Evolutionary conservation across 2,888 invertebrate species (phyloP).

Genomic region (Cephus runcator): DNA sequence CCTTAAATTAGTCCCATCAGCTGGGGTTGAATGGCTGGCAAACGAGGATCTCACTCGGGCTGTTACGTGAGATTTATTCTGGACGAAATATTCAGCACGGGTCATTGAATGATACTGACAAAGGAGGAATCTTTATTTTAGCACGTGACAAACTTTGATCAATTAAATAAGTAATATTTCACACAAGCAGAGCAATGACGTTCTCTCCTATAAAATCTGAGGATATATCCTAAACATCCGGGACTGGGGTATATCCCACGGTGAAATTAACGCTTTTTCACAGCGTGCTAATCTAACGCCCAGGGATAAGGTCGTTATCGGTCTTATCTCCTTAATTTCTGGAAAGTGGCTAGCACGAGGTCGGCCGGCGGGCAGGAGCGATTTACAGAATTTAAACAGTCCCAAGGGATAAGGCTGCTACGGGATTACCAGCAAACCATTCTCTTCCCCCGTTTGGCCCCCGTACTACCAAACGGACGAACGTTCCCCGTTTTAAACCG

Average conservation of each 20-base stretch:
- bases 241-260: not conserved
- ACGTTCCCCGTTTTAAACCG: not conserved
- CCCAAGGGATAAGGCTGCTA: conserved; percentile 55
- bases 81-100: conserved; percentile 59
- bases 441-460: not conserved
- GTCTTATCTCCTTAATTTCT: conserved; percentile 51
- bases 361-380: conserved; percentile 33
- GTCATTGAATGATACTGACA: conserved; percentile 49
- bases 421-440: conserved; percentile 42
- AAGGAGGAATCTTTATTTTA: not conserved
- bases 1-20: conserved; percentile 65
- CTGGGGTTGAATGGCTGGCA: conserved; percentile 59
- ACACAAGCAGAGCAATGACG: not conserved
- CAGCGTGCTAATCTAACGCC: conserved; percentile 4
- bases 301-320: conserved; percentile 44
- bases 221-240: not conserved
- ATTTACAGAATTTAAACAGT: conserved; percentile 64
- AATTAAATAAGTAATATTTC: not conserved
- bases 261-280: not conserved
- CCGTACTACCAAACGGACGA: not conserved
- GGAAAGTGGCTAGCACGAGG: conserved; percentile 33
- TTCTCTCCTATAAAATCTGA: not conserved
- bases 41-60: conserved; percentile 61
- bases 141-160: not conserved
- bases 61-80: conserved; percentile 63